Base-by-base conservation (phyloP, 92 coral and sea anemone species). In the Umimayanthus kanabou region DNA sequence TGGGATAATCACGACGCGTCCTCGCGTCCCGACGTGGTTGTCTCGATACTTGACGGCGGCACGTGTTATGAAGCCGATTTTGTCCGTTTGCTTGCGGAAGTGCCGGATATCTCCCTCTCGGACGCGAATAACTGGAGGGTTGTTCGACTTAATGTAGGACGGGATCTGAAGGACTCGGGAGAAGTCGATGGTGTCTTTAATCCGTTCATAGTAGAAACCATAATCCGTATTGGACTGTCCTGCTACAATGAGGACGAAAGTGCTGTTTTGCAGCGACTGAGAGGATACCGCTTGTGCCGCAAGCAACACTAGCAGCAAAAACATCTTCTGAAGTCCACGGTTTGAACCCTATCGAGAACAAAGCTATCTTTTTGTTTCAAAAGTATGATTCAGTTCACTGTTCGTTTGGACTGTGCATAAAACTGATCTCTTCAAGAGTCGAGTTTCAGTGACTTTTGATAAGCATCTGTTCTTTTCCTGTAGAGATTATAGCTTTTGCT, bases 31-130 rank as follows among this genome's bases (percentile, higher is more conserved):
- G 8, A 45, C 80, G 33, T 77, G 80, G 15, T 42, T 45, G 39
- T 77, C 80, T 40, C 80, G 58, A 25, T 77, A 77, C 39, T 77
- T 77, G 15, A 77, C 57, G 16, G 80, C 80, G 6, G 80, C 80
- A 2, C 80, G 58, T 29, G 80, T 77, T 42, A 77, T 77, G 20
- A 77, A 72, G 30, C 61, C 82, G 22, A 78, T 50, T 78, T 78
- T 75, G 45, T 75, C 53, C 13, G 82, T 15, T 50, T 78, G 82
- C 39, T 47, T 78, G 58, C 33, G 39, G 43, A 78, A 78, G 61
- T 78, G 82, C 20, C 82, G 58, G 64, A 78, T 50, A 6, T 78
- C 82, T 22, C 82, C 82, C 25, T 78, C 82, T 78, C 82, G 16
- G 39, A 78, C 82, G 13, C 40, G 66, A 11, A 45, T 25, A 45